These are phyloP conservation scores for Netelia fuscicornis DNA, from an alignment of 2,888 invertebrate species.

Conservation along the genomic window DNA sequence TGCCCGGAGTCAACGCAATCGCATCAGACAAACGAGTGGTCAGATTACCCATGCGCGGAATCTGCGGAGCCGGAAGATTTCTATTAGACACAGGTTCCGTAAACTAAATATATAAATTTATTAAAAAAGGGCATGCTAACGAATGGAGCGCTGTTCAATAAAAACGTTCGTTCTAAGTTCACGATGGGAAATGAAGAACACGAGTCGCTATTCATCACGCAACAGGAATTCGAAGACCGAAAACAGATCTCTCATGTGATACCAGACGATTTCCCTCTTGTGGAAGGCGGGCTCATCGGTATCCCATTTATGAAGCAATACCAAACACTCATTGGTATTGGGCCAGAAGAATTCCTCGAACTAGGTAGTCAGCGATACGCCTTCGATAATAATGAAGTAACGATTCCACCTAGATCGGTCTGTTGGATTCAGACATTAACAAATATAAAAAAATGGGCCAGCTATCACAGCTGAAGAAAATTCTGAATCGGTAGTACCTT, in stretches of 20 bases:
- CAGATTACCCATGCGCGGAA: slow-evolving; percentile 11
- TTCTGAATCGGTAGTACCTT: background rate
- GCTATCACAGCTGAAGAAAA: slow-evolving; percentile 18
- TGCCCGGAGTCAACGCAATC: background rate
- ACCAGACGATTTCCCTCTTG: slow-evolving; percentile 31
- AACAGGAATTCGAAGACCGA: background rate
- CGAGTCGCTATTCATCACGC: background rate
- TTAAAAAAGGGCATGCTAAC: background rate
- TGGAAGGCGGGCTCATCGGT: slow-evolving; percentile 28
- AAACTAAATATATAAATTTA: slow-evolving; percentile 1
- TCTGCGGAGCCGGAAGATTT: slow-evolving; percentile 27
- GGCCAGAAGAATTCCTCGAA: background rate
- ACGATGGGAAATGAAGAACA: slow-evolving; percentile 12
- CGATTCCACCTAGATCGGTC: slow-evolving; percentile 14
- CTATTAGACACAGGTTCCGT: slow-evolving; percentile 18
- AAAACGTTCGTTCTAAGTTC: background rate
- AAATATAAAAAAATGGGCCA: slow-evolving; percentile 8
- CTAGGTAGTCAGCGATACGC: background rate
- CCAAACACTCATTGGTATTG: slow-evolving; percentile 27
- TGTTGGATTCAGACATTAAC: background rate
- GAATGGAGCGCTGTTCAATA: background rate
- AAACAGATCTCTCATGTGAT: slow-evolving; percentile 6
- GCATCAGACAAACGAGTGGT: slow-evolving; percentile 27
- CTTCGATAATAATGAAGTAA: background rate
- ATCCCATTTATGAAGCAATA: slow-evolving; percentile 33